Conservation (phyloP, 92 coral and sea anemone genomes). For the Heteractis magnifica region DNA sequence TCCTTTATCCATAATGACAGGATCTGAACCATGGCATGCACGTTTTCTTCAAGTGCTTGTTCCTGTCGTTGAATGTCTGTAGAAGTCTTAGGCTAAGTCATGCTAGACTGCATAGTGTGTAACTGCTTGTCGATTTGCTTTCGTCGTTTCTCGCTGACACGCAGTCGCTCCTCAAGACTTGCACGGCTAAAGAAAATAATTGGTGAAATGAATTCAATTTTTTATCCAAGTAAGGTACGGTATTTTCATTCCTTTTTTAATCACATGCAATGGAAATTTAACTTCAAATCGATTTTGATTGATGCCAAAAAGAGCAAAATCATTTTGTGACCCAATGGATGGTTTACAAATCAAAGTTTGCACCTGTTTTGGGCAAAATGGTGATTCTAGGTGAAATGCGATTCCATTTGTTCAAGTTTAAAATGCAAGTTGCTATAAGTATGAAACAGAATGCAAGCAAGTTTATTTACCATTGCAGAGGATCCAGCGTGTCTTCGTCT, state of each 20-base stretch:
- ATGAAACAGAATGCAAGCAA: not conserved
- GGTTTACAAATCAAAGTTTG: no score
- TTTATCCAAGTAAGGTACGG: not conserved
- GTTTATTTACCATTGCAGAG: slow-evolving; percentile 67
- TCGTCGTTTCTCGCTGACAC: slow-evolving; percentile 74
- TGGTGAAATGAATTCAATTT: not conserved
- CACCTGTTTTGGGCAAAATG: no score
- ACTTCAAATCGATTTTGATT: no score
- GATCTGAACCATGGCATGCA: no score
- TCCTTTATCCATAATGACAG: no score
- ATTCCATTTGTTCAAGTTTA: no score
- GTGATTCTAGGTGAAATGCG: no score
- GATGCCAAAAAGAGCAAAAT: no score
- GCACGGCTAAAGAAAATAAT: slow-evolving; percentile 63
- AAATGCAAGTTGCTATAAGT: no score
- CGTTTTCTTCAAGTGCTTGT: not conserved
- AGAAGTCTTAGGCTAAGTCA: not conserved
- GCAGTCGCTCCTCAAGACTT: slow-evolving; percentile 80
- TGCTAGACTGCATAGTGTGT: slow-evolving; percentile 62
- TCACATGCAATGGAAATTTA: no score
- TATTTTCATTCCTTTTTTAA: not conserved
- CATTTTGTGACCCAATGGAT: no score
- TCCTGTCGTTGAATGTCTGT: not conserved
- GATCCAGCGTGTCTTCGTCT: slow-evolving; percentile 57
- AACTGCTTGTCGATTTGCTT: slow-evolving; percentile 76